These are phyloP conservation scores for Tetramorium bicarinatum DNA, from an alignment of 2,888 invertebrate genomes.

Conservation along the genomic window DNA sequence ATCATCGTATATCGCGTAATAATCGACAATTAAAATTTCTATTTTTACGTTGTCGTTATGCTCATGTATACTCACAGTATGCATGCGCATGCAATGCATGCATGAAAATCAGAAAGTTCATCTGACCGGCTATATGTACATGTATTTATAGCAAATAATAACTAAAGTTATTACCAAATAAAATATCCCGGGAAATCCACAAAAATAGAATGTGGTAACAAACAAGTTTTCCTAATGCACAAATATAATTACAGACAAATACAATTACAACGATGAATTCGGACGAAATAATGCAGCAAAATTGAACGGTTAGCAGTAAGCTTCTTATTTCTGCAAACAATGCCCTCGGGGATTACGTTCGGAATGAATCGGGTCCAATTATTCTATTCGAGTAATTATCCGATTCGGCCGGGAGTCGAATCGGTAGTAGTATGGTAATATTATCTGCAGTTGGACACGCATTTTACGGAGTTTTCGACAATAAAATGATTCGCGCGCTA, in stretches of 20 bases:
- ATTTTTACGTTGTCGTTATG: constrained; percentile 2
- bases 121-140: not conserved
- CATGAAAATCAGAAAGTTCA: not conserved
- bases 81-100: too few relatives aligned
- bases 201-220: constrained; percentile 18
- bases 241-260: not conserved
- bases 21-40: constrained; percentile 1
- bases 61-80: too few relatives aligned
- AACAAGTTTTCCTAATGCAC: constrained; percentile 2
- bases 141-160: constrained; percentile 7
- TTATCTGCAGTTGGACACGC: constrained; percentile 31
- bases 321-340: constrained; percentile 36
- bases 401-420: not conserved
- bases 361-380: constrained; percentile 50
- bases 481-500: constrained; percentile 47
- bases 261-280: constrained; percentile 34
- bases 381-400: constrained; percentile 49
- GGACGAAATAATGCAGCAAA: constrained; percentile 46
- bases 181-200: not conserved
- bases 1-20: not conserved
- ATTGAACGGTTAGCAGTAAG: constrained; percentile 43
- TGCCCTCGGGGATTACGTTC: constrained; percentile 18
- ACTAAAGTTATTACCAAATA: constrained; percentile 36
- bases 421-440: constrained; percentile 10
- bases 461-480: constrained; percentile 49